phyloP scores from a whole-genome alignment of 2,797 vertebrate species.

The Sarcophilus harrisii region DNA sequence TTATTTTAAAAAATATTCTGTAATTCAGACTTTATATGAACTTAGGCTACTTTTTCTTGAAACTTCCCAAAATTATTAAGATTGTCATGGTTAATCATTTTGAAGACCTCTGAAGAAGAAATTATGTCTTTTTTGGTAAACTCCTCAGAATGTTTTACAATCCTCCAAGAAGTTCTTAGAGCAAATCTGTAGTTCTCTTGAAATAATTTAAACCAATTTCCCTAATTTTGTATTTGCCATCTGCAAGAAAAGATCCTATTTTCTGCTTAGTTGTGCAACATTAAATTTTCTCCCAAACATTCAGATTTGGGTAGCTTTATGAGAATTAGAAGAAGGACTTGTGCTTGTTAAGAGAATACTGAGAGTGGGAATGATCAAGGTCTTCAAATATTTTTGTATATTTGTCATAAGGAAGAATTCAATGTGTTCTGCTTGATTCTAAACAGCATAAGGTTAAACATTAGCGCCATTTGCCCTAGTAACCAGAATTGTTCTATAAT shows the following conservation, averaged over 20 bases:
- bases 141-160: background rate
- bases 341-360: background rate
- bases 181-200: constrained; percentile 31
- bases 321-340: background rate
- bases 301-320: constrained; percentile 22
- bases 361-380: background rate
- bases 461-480: no score
- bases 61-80: constrained; percentile 36
- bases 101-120: constrained; percentile 25
- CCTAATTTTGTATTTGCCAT: constrained; percentile 49
- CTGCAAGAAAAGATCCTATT: constrained; percentile 11
- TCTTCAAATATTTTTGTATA: background rate
- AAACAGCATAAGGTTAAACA: background rate
- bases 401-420: background rate
- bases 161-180: constrained; percentile 17
- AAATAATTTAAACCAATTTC: constrained; percentile 18
- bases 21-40: constrained; percentile 61
- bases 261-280: constrained; percentile 9
- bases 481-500: background rate
- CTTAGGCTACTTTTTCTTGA: constrained; percentile 28
- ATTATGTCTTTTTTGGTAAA: constrained; percentile 43
- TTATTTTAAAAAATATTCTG: constrained; percentile 41
- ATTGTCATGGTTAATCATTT: constrained; percentile 34
- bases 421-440: background rate
- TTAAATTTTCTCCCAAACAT: constrained; percentile 43